Base-by-base conservation (phyloP, 2,888 invertebrate genomes). In the Xestia sexstrigata region DNA sequence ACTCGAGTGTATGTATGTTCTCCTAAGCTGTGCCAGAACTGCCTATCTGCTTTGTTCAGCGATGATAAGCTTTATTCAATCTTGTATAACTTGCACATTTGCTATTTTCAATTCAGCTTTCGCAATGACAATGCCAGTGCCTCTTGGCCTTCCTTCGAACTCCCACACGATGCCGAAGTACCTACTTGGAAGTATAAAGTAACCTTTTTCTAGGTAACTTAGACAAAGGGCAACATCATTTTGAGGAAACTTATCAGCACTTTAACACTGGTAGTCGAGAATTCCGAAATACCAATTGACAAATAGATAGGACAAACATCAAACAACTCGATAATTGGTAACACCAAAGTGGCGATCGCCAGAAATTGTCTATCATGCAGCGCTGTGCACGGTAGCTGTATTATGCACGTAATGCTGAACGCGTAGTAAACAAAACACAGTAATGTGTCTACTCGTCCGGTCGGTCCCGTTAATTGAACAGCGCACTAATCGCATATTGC, bases 391-490 rank as follows among this genome's bases (percentile, higher is more conserved):
- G 52, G 73, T 30, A 81, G 70, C 73, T 42, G 63, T 45, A 60
- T 70, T 76, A 76, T 83, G 81, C 83, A 73, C 74, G 77, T 74
- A 77, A 84, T 79, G 75, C 82, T 79, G 78, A 70, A 74, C 79
- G 67, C 82, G 73, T 70, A 73, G 78, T 82, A 85, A 87, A 86
- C 84, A 86, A 76, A 78, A 76, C 77, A 82, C 79, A 75, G 77
- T 81, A 84, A 79, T 86, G 81, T 74, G 76, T 78, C 79, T 70
- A 76, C 67, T 70, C 76, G 90, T 92, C 93, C 93, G 92, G 87
- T 84, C 90, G 87, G 92, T 94, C 90, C 94, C 94, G 95, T 95
- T 96, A 95, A 95, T 95, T 95, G 93, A 91, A 93, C 91, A 91
- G 87, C 92, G 89, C 92, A 93, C 93, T 94, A 95, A 94, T 95